Evolutionary conservation across 2,888 invertebrate species (phyloP), one percentile per base, ranked within the genome.

Genomic region (Lingula anatina): DNA sequence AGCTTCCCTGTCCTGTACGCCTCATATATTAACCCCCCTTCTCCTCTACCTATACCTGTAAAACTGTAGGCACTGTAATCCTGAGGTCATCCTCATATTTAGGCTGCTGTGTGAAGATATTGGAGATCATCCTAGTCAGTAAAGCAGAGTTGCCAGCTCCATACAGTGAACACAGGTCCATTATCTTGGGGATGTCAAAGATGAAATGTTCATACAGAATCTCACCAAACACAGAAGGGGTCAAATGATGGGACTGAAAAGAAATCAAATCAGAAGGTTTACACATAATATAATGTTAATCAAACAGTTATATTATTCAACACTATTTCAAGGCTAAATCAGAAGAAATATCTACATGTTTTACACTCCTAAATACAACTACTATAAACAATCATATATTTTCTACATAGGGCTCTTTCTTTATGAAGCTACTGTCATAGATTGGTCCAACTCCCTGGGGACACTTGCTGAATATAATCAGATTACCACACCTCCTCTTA

Each of bases 121-220:
- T 83, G 0, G 80, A 78, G 28, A 90, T 68, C 59, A 90, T 81
- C 60, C 83, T 82, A 0, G 80, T 72, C 15, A 90, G 78, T 38
- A 86, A 79, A 44, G 74, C 66, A 0, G 77, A 65, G 66, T 90
- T 89, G 44, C 83, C 83, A 24, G 81, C 80, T 0, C 87, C 88
- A 61, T 88, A 89, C 7, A 88, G 79, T 37, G 85, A 81, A 66
- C 88, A 86, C 12, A 90, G 72, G 70, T 90, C 90, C 78, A 89
- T 84, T 46, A 91, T 75, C 66, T 88, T 86, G 0, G 90, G 88
- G 56, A 90, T 81, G n/a, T 90, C 88, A 63, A 90, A 85, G 56
- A 92, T 79, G 73, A 85, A 89, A 60, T 89, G 86, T 53, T 87
- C 82, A 73, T 90, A 90, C 43, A 91, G 70, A n/a, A 88, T 66